phyloP scores from a whole-genome alignment of 2,888 invertebrate species.

The Oegoconia quadripuncta region DNA sequence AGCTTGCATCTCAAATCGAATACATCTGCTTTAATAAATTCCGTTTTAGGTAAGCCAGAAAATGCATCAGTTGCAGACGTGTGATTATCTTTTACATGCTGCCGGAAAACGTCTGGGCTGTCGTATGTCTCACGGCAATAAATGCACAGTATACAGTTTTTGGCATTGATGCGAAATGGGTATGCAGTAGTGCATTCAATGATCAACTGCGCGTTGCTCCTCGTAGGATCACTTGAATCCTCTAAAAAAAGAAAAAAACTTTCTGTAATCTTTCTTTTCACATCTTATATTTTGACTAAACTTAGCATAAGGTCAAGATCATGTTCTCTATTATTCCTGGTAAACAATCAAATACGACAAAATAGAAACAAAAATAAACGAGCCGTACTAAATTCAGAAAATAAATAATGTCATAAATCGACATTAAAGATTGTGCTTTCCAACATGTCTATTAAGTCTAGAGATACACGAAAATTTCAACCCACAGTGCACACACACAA shows the following conservation, averaged over 20 bases:
- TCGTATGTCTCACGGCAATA: constrained; percentile 61
- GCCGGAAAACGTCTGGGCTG: constrained; percentile 50
- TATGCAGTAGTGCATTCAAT: constrained; percentile 62
- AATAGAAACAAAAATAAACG: too few relatives aligned
- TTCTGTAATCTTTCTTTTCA: constrained; percentile 9
- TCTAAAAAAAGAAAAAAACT: constrained; percentile 20
- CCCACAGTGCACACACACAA: constrained; percentile 58
- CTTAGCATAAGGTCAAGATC: too few relatives aligned
- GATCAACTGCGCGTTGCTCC: constrained; percentile 53
- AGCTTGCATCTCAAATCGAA: constrained; percentile 50
- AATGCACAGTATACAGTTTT: constrained; percentile 63
- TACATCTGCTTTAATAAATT: constrained; percentile 61
- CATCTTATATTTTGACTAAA: too few relatives aligned
- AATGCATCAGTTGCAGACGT: constrained; percentile 50
- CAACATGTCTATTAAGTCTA: constrained; percentile 54
- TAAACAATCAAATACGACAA: too few relatives aligned
- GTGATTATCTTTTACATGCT: constrained; percentile 57
- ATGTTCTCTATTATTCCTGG: too few relatives aligned
- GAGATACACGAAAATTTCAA: constrained; percentile 56
- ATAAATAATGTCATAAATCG: too few relatives aligned
- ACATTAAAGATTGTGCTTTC: too few relatives aligned
- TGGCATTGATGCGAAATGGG: constrained; percentile 59
- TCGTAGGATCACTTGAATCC: constrained; percentile 1
- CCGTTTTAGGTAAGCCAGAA: constrained; percentile 55
- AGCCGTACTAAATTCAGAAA: too few relatives aligned